A percentile compares a stretch with the other conserved stretches of the same genome.
Conservation (phyloP, 2,888 invertebrate genomes). For the Tipula unca region DNA sequence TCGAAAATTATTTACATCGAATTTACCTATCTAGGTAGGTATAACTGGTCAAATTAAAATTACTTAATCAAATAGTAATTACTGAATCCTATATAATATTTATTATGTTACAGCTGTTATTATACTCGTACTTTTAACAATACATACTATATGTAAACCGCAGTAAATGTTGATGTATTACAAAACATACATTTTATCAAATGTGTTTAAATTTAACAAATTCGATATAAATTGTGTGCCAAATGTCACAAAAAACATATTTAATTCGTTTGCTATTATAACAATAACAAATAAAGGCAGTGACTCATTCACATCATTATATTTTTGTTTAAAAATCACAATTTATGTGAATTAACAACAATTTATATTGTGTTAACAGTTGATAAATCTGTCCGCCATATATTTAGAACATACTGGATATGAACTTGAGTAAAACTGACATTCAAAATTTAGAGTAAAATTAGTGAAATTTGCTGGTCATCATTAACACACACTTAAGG, state of each 20-base stretch:
- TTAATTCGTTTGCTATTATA: not conserved
- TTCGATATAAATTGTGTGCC: not conserved
- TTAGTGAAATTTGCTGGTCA: not conserved
- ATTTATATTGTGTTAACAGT: not conserved
- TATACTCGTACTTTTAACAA: too few relatives aligned
- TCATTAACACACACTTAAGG: conserved; percentile 8
- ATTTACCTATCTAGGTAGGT: too few relatives aligned
- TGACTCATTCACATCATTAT: not conserved
- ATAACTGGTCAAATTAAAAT: too few relatives aligned
- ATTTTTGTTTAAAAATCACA: not conserved
- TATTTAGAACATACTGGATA: not conserved
- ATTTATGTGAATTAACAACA: not conserved
- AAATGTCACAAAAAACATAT: not conserved
- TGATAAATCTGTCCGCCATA: not conserved
- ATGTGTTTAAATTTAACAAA: not conserved
- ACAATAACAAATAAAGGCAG: not conserved
- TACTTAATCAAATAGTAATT: too few relatives aligned
- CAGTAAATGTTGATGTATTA: not conserved
- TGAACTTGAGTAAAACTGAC: not conserved
- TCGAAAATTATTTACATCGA: too few relatives aligned
- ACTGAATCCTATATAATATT: too few relatives aligned
- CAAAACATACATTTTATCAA: not conserved
- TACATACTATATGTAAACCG: not conserved
- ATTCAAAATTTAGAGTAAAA: not conserved
- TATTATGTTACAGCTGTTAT: too few relatives aligned